Percentiles rank a stretch among this genome's conserved stretches.
Evolutionary conservation across 1,140 invertebrate species (phyloP).

Genomic region (Ceratosolen fusciceps): DNA sequence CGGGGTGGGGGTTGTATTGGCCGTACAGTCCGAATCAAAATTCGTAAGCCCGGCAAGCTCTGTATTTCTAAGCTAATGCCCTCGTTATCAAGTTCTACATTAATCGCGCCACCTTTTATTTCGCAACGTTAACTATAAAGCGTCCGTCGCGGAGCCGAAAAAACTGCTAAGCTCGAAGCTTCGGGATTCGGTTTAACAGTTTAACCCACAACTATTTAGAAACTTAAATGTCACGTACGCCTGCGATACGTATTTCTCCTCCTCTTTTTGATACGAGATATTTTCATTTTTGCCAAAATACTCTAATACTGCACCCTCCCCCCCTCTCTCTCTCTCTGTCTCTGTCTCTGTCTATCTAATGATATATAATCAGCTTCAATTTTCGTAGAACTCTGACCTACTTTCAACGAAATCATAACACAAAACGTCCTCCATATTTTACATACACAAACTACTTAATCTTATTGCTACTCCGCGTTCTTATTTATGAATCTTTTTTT

Average conservation of each 20-base stretch:
- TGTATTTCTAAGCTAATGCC: neutral
- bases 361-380: no score
- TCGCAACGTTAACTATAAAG: neutral
- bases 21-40: constrained; percentile 25
- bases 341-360: no score
- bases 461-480: no score
- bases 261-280: neutral
- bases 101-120: neutral
- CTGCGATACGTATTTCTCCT: neutral
- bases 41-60: neutral
- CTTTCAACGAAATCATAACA: no score
- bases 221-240: neutral
- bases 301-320: no score
- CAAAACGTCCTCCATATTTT: no score
- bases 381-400: no score
- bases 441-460: no score
- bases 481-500: no score
- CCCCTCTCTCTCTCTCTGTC: no score
- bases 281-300: neutral
- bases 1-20: no score
- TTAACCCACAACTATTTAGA: neutral
- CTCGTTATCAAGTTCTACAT: neutral
- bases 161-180: neutral
- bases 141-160: neutral
- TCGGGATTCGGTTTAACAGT: neutral